Percentiles rank a stretch among this genome's conserved stretches.
These are phyloP conservation scores for Tetramorium parvispinum DNA, from an alignment of 1,140 invertebrate species.

Conservation along the genomic window DNA sequence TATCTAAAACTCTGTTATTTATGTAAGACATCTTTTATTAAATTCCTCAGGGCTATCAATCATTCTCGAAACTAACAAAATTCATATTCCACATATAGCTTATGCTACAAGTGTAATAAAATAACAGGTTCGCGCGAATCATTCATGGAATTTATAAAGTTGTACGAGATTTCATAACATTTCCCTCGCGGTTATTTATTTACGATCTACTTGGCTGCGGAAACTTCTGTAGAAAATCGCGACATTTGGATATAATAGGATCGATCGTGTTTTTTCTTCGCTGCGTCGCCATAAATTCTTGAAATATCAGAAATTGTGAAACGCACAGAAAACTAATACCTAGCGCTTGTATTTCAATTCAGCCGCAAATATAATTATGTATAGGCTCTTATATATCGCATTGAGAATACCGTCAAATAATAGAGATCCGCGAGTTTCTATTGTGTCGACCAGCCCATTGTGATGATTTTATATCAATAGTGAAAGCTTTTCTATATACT, in stretches of 20 bases:
- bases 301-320: constrained; percentile 1
- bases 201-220: neutral
- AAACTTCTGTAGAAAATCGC: neutral
- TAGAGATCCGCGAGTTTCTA: constrained; percentile 39
- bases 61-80: constrained; percentile 25
- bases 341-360: neutral
- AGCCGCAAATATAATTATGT: constrained; percentile 31
- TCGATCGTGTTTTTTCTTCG: neutral
- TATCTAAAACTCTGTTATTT: constrained; percentile 20
- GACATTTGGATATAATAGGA: neutral
- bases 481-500: constrained; percentile 27
- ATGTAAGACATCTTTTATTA: constrained; percentile 39
- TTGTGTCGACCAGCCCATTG: constrained; percentile 45
- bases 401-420: constrained; percentile 50
- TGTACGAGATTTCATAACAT: constrained; percentile 9
- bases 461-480: constrained; percentile 55
- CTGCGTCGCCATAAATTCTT: neutral
- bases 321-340: neutral
- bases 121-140: neutral
- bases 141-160: constrained; percentile 25
- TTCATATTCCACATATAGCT: neutral
- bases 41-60: constrained; percentile 36
- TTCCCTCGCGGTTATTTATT: neutral
- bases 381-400: constrained; percentile 21
- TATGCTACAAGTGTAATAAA: constrained; percentile 29